Conservation (phyloP, 2,797 vertebrate species). For the Tamandua tetradactyla region DNA sequence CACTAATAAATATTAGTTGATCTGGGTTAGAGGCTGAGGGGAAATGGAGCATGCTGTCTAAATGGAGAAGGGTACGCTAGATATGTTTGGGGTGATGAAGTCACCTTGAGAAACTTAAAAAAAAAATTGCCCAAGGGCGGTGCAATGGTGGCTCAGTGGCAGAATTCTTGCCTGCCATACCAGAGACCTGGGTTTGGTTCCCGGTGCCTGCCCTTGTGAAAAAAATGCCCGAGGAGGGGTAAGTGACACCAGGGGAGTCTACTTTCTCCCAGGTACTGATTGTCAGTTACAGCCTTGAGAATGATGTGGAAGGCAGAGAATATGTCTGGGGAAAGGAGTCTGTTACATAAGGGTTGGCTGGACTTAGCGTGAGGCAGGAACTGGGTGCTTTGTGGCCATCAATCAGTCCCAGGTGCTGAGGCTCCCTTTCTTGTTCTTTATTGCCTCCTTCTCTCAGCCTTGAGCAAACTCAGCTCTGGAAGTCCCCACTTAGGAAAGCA, state of each 20-base stretch:
- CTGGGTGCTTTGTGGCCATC: not conserved
- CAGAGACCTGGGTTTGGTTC: too few species aligned
- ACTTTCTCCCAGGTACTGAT: not conserved
- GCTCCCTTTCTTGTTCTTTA: not conserved
- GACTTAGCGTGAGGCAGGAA: not conserved
- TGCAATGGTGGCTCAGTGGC: too few species aligned
- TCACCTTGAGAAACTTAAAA: not conserved
- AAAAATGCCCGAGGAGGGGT: not conserved
- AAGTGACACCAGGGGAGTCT: not conserved
- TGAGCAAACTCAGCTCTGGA: not conserved
- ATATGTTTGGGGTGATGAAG: not conserved
- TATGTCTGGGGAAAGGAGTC: not conserved
- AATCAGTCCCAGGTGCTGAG: not conserved
- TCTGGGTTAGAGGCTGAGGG: not conserved
- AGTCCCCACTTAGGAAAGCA: not conserved
- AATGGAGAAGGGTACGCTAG: not conserved
- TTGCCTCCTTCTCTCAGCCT: not conserved
- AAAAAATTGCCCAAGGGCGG: too few species aligned
- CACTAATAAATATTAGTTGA: not conserved
- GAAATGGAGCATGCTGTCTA: not conserved
- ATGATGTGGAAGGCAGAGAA: not conserved
- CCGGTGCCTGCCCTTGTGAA: too few species aligned
- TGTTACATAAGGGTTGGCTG: not conserved
- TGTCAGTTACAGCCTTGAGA: not conserved
- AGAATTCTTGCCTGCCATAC: too few species aligned